A percentile compares a stretch with the other conserved stretches of the same genome.
Conservation (phyloP, 2,797 vertebrate species). For the Pachyuromys duprasi region DNA sequence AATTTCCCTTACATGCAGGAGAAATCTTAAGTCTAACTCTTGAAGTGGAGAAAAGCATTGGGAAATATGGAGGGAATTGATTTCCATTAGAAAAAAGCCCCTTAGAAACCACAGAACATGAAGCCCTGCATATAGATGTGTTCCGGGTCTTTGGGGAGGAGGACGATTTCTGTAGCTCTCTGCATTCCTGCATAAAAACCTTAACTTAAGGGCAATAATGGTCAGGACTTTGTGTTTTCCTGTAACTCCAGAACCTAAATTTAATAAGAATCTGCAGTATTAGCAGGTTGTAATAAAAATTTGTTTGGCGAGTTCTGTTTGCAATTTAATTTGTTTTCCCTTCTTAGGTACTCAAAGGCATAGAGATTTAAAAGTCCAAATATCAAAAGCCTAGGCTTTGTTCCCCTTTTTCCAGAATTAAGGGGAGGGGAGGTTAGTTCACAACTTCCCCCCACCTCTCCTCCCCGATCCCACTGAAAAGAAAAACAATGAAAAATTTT, state of each 20-base stretch:
- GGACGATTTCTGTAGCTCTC: conserved; percentile 68
- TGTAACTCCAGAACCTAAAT: conserved; percentile 73
- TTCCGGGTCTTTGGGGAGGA: conserved; percentile 74
- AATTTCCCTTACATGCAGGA: conserved; percentile 69
- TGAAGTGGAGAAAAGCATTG: conserved; percentile 70
- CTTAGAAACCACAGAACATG: conserved; percentile 67
- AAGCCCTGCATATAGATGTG: conserved; percentile 72
- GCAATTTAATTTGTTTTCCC: conserved; percentile 68
- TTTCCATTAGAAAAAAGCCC: conserved; percentile 73
- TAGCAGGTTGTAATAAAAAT: conserved; percentile 71
- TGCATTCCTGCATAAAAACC: conserved; percentile 79
- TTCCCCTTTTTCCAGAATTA: conserved; percentile 54
- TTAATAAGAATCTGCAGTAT: conserved; percentile 67
- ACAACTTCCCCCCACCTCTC: conserved; percentile 45
- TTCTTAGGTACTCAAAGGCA: conserved; percentile 68
- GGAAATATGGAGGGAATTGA: conserved; percentile 66
- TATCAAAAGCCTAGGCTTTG: conserved; percentile 60
- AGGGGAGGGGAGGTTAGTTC: conserved; percentile 30
- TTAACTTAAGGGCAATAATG: conserved; percentile 77
- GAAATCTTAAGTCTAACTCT: conserved; percentile 76
- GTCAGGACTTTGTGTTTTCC: conserved; percentile 65
- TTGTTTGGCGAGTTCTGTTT: conserved; percentile 66
- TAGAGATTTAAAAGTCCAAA: conserved; percentile 63
- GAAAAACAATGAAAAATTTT: conserved; percentile 80
- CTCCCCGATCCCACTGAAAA: conserved; percentile 67